Percentiles rank a stretch among this genome's conserved stretches.
phyloP scores from a whole-genome alignment of 2,888 invertebrate species.

The Sphinx pinastri region DNA sequence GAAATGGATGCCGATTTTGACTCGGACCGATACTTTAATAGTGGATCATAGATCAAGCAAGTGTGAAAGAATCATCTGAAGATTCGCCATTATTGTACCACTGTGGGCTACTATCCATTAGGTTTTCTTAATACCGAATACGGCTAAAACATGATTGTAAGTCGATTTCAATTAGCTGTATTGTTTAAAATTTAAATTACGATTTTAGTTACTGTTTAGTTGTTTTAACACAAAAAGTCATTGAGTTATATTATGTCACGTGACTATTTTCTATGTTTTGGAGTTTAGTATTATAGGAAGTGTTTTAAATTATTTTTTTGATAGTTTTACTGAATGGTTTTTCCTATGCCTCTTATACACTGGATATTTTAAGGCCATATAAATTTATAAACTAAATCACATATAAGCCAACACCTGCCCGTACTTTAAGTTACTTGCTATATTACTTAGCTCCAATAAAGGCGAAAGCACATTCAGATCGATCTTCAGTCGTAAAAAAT shows the following conservation, averaged over 20 bases:
- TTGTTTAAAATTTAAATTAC: not conserved
- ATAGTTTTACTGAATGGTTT: too few species aligned
- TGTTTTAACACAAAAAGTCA: not conserved
- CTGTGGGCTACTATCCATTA: not conserved
- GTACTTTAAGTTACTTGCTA: too few species aligned
- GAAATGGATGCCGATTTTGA: constrained; percentile 11
- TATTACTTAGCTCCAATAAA: not conserved
- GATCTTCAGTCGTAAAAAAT: too few species aligned
- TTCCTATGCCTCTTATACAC: not conserved
- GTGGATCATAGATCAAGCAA: not conserved
- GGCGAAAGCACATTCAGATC: too few species aligned
- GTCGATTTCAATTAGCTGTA: not conserved
- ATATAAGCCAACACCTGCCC: too few species aligned
- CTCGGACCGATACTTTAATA: not conserved
- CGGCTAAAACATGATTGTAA: too few species aligned
- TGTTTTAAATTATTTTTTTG: too few species aligned
- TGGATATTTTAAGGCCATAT: too few species aligned
- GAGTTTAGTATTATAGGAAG: not conserved
- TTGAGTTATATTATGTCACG: not conserved
- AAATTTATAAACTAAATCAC: too few species aligned
- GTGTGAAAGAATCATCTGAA: too few species aligned
- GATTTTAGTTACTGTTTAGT: constrained; percentile 6
- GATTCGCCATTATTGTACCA: not conserved
- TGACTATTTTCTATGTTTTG: not conserved
- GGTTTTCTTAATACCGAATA: not conserved